Conservation (phyloP, 2,797 vertebrate species). For the Heterohyrax brucei region DNA sequence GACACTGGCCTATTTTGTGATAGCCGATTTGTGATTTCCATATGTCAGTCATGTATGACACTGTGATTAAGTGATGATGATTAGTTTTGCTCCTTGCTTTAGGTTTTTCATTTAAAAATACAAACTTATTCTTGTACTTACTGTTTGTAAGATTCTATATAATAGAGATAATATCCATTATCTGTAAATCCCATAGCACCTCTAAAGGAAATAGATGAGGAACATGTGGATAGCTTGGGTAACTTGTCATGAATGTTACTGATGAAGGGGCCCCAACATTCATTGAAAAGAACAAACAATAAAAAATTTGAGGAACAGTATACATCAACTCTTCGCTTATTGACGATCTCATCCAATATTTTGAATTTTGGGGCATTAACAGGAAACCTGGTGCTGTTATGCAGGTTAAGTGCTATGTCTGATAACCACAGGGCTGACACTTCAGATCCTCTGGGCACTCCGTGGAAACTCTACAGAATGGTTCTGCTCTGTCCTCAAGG, state of each 20-base stretch:
- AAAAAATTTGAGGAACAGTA: conserved; percentile 66
- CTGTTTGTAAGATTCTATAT: not conserved
- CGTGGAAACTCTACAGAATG: no score
- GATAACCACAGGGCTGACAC: no score
- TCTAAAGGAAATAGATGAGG: not conserved
- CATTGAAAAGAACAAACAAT: conserved; percentile 57
- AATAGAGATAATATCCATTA: not conserved
- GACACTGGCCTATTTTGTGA: not conserved
- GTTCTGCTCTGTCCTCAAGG: no score
- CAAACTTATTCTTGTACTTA: not conserved
- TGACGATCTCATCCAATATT: no score
- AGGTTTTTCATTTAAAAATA: conserved; percentile 3
- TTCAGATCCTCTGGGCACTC: no score
- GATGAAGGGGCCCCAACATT: conserved; percentile 10
- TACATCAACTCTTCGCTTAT: no score
- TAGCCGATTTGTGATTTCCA: not conserved
- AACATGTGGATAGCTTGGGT: not conserved
- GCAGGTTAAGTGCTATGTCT: no score
- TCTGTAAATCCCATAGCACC: not conserved
- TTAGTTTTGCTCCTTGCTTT: not conserved
- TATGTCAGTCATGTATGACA: not conserved
- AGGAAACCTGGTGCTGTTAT: no score
- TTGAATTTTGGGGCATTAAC: no score
- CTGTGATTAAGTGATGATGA: not conserved
- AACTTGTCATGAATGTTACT: conserved; percentile 8